Percentiles rank a stretch among this genome's conserved stretches.
These are phyloP conservation scores for Hyla sarda DNA, from an alignment of 2,113 vertebrate genomes.

Conservation along the genomic window DNA sequence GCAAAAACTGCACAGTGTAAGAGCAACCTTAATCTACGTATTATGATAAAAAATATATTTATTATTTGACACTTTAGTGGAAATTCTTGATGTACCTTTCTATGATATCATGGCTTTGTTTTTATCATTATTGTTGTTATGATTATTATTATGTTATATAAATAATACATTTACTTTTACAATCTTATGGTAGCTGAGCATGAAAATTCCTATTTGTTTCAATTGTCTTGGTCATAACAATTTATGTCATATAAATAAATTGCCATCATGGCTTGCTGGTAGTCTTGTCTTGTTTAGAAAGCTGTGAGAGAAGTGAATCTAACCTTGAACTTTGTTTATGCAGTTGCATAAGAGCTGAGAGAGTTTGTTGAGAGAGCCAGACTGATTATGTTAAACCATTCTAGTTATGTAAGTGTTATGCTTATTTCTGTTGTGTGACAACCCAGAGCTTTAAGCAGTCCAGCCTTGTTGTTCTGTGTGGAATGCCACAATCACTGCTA, in stretches of 20 bases:
- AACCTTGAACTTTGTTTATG: constrained; percentile 57
- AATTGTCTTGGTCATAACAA: neutral
- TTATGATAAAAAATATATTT: too few species aligned
- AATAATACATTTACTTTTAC: neutral
- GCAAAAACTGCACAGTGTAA: too few species aligned
- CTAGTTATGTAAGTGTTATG: constrained; percentile 52
- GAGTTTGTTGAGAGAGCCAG: constrained; percentile 33
- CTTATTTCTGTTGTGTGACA: constrained; percentile 43
- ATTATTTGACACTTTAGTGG: too few species aligned
- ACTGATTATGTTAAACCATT: constrained; percentile 51
- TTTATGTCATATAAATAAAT: neutral
- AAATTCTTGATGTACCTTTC: too few species aligned
- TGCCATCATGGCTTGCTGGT: neutral
- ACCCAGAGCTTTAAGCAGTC: neutral
- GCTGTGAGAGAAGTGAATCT: constrained; percentile 28
- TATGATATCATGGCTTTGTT: too few species aligned
- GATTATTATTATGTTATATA: too few species aligned
- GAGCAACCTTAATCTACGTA: too few species aligned
- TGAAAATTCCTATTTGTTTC: neutral
- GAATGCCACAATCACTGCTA: neutral
- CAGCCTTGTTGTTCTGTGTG: constrained; percentile 8
- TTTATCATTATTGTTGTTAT: too few species aligned
- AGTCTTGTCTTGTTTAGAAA: neutral
- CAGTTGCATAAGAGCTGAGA: constrained; percentile 54
- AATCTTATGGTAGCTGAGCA: neutral